Conservation (phyloP, 2,888 invertebrate genomes). For the Drosophila leonis region DNA sequence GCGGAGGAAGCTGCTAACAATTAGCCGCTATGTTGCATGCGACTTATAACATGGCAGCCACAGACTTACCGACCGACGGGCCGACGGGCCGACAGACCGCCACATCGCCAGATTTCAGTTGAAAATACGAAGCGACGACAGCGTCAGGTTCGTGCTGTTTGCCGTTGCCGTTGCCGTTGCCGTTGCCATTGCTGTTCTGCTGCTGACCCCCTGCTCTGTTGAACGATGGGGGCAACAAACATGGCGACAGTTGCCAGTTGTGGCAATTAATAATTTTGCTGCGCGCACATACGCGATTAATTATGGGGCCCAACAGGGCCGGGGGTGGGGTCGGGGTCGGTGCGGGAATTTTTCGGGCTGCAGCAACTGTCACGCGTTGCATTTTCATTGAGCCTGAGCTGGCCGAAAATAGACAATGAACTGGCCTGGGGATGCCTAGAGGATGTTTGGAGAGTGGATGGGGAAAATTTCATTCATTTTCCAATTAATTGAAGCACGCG, state of each 20-base stretch:
- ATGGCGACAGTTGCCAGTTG: constrained; percentile 82
- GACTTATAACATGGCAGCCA: constrained; percentile 76
- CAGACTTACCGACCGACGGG: constrained; percentile 31
- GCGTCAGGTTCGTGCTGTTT: constrained; percentile 58
- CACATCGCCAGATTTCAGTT: constrained; percentile 58
- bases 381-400: constrained; percentile 66
- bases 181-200: background rate
- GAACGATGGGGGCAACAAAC: constrained; percentile 58
- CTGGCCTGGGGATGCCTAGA: constrained; percentile 2
- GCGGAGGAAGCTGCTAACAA: constrained; percentile 76
- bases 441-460: background rate
- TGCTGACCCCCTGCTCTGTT: background rate
- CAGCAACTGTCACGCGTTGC: constrained; percentile 73
- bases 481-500: constrained; percentile 82
- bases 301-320: constrained; percentile 62
- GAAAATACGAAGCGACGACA: constrained; percentile 74
- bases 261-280: constrained; percentile 85
- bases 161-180: constrained; percentile 20
- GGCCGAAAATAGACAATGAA: constrained; percentile 74
- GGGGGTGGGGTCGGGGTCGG: background rate
- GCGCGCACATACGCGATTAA: constrained; percentile 84
- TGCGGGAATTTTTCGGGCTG: constrained; percentile 40
- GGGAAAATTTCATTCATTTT: constrained; percentile 75
- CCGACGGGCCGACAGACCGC: constrained; percentile 18
- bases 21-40: constrained; percentile 82